phyloP scores from a whole-genome alignment of 2,888 invertebrate genomes.

The Trisateles emortualis region DNA sequence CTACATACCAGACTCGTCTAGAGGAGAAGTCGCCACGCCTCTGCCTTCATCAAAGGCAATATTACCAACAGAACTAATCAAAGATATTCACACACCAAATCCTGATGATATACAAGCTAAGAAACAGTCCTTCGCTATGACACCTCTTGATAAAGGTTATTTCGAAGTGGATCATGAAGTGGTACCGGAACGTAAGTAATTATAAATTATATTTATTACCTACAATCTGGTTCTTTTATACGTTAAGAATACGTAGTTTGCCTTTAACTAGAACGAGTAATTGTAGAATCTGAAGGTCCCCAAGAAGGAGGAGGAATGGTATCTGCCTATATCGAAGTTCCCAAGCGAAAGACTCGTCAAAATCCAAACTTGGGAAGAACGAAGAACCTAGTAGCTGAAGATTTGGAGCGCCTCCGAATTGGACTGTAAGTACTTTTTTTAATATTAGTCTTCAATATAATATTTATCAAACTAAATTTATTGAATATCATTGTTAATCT shows the following conservation, averaged over 20 bases:
- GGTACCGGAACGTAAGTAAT: conserved; percentile 49
- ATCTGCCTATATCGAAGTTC: conserved; percentile 39
- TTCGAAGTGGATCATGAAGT: conserved; percentile 47
- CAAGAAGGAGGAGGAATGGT: conserved; percentile 47
- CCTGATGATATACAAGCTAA: conserved; percentile 14
- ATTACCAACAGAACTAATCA: background rate
- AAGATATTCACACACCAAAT: background rate
- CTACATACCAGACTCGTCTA: conserved; percentile 13
- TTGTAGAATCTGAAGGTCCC: conserved; percentile 32
- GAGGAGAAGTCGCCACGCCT: conserved; percentile 7
- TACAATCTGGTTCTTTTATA: background rate
- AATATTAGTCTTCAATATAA: background rate
- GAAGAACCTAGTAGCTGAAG: conserved; percentile 68
- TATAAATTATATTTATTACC: no score
- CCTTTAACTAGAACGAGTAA: background rate
- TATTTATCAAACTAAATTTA: no score
- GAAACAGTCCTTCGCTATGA: conserved; percentile 59
- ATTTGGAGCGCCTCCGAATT: conserved; percentile 61
- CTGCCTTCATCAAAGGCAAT: conserved; percentile 8
- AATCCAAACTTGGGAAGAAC: conserved; percentile 74
- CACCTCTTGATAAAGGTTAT: conserved; percentile 64
- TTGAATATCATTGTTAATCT: no score
- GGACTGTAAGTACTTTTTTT: conserved; percentile 67
- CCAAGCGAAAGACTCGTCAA: conserved; percentile 71
- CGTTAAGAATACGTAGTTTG: background rate